phyloP scores from a whole-genome alignment of 1,140 invertebrate genomes.

The Oryctes rhinoceros region DNA sequence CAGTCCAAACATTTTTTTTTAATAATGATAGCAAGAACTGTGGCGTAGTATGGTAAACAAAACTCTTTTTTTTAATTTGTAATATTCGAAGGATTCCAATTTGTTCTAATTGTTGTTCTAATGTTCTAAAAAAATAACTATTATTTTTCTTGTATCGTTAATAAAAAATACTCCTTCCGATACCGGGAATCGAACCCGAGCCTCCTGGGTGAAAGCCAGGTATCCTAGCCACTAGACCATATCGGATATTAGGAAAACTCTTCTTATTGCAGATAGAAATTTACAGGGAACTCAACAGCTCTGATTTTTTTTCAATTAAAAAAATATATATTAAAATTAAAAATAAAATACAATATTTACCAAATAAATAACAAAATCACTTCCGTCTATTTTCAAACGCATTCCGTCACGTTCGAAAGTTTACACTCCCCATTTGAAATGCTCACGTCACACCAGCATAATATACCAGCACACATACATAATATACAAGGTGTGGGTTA shows the following conservation, averaged over 20 bases:
- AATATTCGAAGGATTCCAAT: too few species aligned
- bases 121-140: background rate
- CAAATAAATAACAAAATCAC: slow-evolving; percentile 19
- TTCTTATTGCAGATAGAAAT: too few species aligned
- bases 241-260: slow-evolving; percentile 38
- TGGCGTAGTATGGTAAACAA: too few species aligned
- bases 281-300: too few species aligned
- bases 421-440: slow-evolving; percentile 12
- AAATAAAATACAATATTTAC: background rate
- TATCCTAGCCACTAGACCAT: slow-evolving; percentile 46
- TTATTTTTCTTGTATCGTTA: background rate
- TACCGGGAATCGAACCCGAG: slow-evolving; percentile 46
- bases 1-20: too few species aligned
- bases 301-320: too few species aligned
- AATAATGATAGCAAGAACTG: too few species aligned
- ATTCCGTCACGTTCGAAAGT: slow-evolving; percentile 8
- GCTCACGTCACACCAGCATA: too few species aligned
- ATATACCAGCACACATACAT: background rate
- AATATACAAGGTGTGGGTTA: background rate
- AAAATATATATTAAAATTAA: too few species aligned
- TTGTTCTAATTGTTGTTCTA: too few species aligned
- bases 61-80: too few species aligned
- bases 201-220: slow-evolving; percentile 46
- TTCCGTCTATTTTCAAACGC: background rate
- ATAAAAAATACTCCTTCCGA: slow-evolving; percentile 37